Conservation (phyloP, 2,113 vertebrate species). For the Calonectris borealis region DNA sequence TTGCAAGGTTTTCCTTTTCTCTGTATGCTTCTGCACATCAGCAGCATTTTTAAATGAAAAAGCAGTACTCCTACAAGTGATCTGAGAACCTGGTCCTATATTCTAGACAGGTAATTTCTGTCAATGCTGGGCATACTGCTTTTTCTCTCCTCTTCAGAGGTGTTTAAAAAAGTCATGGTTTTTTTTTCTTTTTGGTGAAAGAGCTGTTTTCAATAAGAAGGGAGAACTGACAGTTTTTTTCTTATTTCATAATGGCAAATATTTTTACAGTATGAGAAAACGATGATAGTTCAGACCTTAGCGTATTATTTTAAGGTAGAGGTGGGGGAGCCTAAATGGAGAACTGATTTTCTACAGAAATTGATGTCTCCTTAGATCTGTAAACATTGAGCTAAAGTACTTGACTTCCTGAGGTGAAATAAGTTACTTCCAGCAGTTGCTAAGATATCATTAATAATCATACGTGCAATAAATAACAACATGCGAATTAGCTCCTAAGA, state of each 20-base stretch:
- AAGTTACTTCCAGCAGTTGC: conserved; percentile 78
- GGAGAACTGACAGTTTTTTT: not conserved
- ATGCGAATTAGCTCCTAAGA: conserved; percentile 86
- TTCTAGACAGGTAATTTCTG: not conserved
- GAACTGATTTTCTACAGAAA: conserved; percentile 43
- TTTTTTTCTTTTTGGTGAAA: not conserved
- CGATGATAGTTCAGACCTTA: not conserved
- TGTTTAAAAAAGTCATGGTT: not conserved
- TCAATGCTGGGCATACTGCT: not conserved
- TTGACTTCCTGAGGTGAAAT: conserved; percentile 76
- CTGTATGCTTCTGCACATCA: not conserved
- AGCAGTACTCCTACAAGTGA: not conserved
- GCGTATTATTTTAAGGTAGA: not conserved
- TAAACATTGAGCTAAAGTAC: conserved; percentile 63
- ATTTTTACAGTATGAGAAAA: not conserved
- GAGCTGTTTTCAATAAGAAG: not conserved
- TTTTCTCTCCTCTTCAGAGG: not conserved
- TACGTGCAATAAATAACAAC: conserved; percentile 92
- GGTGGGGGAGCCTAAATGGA: not conserved
- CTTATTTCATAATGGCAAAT: not conserved
- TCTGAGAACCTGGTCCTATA: not conserved
- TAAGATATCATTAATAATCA: conserved; percentile 94
- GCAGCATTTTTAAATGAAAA: not conserved
- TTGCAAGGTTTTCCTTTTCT: not conserved
- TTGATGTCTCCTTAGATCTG: conserved; percentile 12